These are phyloP conservation scores for Eilema depressum DNA, from an alignment of 2,888 invertebrate genomes.

Conservation along the genomic window DNA sequence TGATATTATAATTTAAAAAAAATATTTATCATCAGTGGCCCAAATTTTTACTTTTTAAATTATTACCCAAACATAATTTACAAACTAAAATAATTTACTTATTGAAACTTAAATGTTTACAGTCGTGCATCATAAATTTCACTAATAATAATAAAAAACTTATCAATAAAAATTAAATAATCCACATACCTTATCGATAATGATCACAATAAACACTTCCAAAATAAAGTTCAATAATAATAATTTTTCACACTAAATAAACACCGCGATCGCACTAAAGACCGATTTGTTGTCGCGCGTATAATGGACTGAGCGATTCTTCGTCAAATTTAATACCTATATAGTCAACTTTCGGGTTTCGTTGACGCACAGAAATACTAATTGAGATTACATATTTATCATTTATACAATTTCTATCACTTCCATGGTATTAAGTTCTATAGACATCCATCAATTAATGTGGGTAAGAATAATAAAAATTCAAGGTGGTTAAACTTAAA, in stretches of 20 bases:
- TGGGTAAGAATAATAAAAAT: not conserved
- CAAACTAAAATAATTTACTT: not conserved
- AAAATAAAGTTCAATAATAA: conserved; percentile 12
- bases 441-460: not conserved
- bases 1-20: too few species aligned
- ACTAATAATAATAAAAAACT: not conserved
- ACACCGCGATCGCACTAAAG: conserved; percentile 10
- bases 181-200: conserved; percentile 10
- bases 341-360: conserved; percentile 42
- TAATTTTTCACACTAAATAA: conserved; percentile 12
- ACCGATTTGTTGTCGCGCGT: conserved; percentile 33
- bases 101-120: not conserved
- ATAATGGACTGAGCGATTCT: conserved; percentile 38
- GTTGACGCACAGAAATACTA: conserved; percentile 28
- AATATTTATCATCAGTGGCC: too few species aligned
- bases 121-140: not conserved
- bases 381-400: conserved; percentile 9
- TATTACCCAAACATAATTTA: not conserved
- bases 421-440: not conserved
- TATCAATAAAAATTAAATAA: not conserved
- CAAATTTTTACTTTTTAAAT: too few species aligned
- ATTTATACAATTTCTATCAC: conserved; percentile 1
- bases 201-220: conserved; percentile 17
- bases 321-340: conserved; percentile 35
- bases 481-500: not conserved